These are phyloP conservation scores for Tupaia chinensis DNA, from an alignment of 2,113 vertebrate species.

Conservation along the genomic window DNA sequence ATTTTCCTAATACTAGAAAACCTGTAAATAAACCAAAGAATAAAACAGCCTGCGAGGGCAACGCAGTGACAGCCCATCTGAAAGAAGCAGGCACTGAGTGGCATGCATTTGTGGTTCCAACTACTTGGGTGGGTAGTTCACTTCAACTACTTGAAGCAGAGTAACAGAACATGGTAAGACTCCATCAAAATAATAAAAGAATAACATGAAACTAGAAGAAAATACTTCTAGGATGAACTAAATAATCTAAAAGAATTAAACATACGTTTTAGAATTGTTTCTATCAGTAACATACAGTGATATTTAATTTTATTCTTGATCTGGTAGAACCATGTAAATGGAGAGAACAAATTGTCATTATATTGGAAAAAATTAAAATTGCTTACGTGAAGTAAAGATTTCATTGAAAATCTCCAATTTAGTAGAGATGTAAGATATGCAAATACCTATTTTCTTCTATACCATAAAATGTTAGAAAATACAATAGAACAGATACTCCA, in stretches of 20 bases:
- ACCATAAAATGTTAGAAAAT: neutral
- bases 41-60: neutral
- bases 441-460: neutral
- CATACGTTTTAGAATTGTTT: neutral
- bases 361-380: neutral
- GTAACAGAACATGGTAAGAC: no score
- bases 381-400: neutral
- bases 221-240: neutral
- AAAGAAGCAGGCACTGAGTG: no score
- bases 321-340: neutral
- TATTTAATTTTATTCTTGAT: neutral
- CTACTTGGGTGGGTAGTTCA: no score
- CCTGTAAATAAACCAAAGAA: neutral
- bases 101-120: no score
- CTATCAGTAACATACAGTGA: neutral
- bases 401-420: neutral
- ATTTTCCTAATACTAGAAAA: neutral
- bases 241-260: conserved; percentile 9
- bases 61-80: no score
- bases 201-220: neutral
- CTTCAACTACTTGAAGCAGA: no score
- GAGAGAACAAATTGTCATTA: neutral
- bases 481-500: neutral
- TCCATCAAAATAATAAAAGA: neutral
- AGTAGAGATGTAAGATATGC: neutral